phyloP scores from a whole-genome alignment of 2,888 invertebrate genomes.

The Euphydryas editha region DNA sequence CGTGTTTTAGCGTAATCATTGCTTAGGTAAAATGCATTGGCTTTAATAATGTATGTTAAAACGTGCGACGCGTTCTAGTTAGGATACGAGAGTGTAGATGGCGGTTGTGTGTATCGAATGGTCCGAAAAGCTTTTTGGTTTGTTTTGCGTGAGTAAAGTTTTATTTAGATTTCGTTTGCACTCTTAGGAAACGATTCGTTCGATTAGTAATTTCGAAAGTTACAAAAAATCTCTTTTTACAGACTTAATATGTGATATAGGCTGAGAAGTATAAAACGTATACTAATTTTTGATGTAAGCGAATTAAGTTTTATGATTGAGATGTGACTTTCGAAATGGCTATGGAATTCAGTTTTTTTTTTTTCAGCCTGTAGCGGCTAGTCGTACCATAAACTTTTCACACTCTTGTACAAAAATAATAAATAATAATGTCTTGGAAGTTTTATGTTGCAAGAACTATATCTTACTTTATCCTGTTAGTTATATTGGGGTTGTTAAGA shows the following conservation, averaged over 20 bases:
- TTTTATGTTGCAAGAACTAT: constrained; percentile 8
- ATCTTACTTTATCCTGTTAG: neutral
- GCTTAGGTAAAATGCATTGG: constrained; percentile 44
- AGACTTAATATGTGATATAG: constrained; percentile 32
- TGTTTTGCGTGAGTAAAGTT: constrained; percentile 23
- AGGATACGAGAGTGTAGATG: constrained; percentile 9
- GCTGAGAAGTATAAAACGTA: constrained; percentile 23
- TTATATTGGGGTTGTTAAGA: too few relatives aligned
- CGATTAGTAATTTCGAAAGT: constrained; percentile 21
- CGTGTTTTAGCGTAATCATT: constrained; percentile 45
- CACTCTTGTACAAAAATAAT: constrained; percentile 31
- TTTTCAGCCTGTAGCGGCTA: constrained; percentile 33
- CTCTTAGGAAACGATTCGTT: constrained; percentile 8
- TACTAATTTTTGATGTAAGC: constrained; percentile 19
- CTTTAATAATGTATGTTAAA: constrained; percentile 40
- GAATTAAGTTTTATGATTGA: constrained; percentile 15
- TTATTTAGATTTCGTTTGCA: constrained; percentile 14
- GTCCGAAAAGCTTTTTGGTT: constrained; percentile 26
- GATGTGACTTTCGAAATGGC: constrained; percentile 25
- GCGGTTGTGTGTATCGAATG: constrained; percentile 21
- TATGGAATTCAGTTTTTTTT: constrained; percentile 15
- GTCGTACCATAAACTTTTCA: constrained; percentile 22
- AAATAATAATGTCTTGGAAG: neutral
- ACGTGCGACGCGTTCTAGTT: constrained; percentile 28
- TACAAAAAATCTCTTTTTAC: constrained; percentile 17